Base-by-base conservation (phyloP, 2,797 vertebrate species). In the Xiphorhynchus erythropygius region DNA sequence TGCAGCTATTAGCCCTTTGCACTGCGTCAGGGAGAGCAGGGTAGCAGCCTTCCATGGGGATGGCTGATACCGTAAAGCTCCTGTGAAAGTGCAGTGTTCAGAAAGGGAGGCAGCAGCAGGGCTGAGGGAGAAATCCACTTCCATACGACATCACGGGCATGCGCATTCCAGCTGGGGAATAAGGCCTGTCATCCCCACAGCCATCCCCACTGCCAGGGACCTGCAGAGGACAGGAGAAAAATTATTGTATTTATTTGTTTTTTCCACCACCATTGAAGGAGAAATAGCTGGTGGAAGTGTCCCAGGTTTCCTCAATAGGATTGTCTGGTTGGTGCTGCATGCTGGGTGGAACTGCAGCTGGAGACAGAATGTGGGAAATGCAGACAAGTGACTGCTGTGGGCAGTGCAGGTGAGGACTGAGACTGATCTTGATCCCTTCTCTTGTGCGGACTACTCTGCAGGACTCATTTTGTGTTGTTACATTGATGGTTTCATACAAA, bases 1-100 rank as follows among this genome's bases (percentile, higher is more conserved):
- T 35, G 41, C 70, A 69, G 56, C 30, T 73, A 4, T 24, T 12
- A 42, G 39, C 33, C n/a, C 67, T 71, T 41, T 21, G 7, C 35
- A 3, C 33, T 7, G 28, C n/a, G 64, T 63, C 49, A 18, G 6
- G 1, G 5, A 53, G 27, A 47, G 50, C 33, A 60, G 56, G 27
- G 35, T 11, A n/a, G 60, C 62, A 65, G 62, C 57, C 18, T 1
- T 4, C 46, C 2, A 1, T 0, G 1, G 39, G 25, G 18, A 27
- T 2, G 6, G 22, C 47, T 44, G 79, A 3, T 77, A 60, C 21
- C 18, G 9, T 7, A 9, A 41, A 32, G 65, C 75, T 80, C 70
- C 60, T 39, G 32, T 33, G 37, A 33, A 35, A 50, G 35, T 0
- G 4, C 56, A 60, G 0, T 5, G 18, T 62, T 67, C 32, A 22